phyloP scores from a whole-genome alignment of 2,113 vertebrate genomes.

The Petroica traversi region DNA sequence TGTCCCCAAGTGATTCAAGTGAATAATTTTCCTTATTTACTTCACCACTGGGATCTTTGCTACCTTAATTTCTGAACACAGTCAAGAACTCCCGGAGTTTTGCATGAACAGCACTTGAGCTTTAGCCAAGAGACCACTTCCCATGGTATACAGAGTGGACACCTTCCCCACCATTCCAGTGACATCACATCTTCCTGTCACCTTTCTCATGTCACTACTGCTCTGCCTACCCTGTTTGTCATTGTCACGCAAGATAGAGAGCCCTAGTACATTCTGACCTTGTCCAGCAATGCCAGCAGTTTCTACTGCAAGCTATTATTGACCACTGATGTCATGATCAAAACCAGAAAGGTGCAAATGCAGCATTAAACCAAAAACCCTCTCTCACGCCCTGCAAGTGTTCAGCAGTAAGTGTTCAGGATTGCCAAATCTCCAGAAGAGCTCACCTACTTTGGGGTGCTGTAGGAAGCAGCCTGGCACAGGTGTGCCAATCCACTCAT shows the following conservation, averaged over 20 bases:
- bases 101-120: not conserved
- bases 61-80: not conserved
- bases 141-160: fast-evolving
- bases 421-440: not conserved
- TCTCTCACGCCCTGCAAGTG: not conserved
- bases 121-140: not conserved
- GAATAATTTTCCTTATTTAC: not conserved
- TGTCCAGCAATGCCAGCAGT: not conserved
- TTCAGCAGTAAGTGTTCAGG: not conserved
- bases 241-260: not conserved
- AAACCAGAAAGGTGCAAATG: not conserved
- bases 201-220: not conserved
- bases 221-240: not conserved
- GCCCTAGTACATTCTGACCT: not conserved
- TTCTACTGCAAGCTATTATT: fast-evolving
- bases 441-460: not conserved
- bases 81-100: not conserved
- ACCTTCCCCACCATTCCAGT: not conserved
- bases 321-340: not conserved
- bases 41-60: not conserved
- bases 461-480: not conserved
- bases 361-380: not conserved
- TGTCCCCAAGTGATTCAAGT: not conserved
- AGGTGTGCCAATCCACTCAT: not conserved
- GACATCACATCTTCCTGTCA: not conserved